phyloP scores from a whole-genome alignment of 2,797 vertebrate species.

The Telmatherina bonti region DNA sequence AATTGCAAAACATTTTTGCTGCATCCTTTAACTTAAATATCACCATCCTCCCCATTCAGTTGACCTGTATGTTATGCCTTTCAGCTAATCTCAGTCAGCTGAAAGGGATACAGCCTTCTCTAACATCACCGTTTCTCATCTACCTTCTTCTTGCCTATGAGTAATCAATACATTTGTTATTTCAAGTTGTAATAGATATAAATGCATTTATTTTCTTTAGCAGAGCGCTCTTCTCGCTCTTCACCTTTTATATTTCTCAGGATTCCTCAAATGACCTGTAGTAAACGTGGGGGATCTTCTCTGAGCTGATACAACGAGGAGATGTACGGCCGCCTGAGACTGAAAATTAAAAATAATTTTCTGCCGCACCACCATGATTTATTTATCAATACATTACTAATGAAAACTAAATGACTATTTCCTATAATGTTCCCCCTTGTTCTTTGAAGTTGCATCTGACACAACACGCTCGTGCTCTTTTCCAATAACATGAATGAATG shows the following conservation, averaged over 20 bases:
- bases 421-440: neutral
- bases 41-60: neutral
- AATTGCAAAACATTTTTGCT: neutral
- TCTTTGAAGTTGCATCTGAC: no score
- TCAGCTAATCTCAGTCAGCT: neutral
- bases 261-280: conserved; percentile 65
- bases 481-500: no score
- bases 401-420: conserved; percentile 6
- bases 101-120: conserved; percentile 19
- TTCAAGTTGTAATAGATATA: conserved; percentile 66
- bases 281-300: conserved; percentile 75
- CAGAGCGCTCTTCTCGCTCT: neutral
- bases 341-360: conserved; percentile 10
- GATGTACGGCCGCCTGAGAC: neutral
- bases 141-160: conserved; percentile 51
- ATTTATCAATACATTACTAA: conserved; percentile 1
- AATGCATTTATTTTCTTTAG: conserved; percentile 65
- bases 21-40: neutral
- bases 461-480: no score
- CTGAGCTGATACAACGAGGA: neutral
- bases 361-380: neutral
- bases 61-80: neutral
- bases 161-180: conserved; percentile 82
- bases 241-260: conserved; percentile 42
- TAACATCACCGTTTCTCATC: conserved; percentile 26